These are phyloP conservation scores for Zeuzera pyrina DNA, from an alignment of 2,888 invertebrate species.

Conservation along the genomic window DNA sequence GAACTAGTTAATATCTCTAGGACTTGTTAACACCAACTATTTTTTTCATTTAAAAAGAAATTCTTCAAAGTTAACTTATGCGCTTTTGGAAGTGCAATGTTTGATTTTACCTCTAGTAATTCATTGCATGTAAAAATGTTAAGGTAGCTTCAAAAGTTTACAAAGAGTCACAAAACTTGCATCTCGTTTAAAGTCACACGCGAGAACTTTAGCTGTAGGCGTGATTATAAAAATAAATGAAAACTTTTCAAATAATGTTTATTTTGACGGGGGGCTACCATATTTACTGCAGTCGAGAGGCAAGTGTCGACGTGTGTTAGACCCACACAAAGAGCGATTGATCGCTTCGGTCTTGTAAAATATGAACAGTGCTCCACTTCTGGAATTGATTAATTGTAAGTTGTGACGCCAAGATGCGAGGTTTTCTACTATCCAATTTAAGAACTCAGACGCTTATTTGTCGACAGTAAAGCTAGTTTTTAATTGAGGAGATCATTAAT, in stretches of 20 bases:
- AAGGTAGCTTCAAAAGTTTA: no score
- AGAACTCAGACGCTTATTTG: constrained; percentile 41
- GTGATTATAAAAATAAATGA: constrained; percentile 63
- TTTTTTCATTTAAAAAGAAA: no score
- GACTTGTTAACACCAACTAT: no score
- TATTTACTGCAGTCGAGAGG: constrained; percentile 40
- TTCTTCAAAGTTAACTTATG: no score
- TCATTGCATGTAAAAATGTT: background rate
- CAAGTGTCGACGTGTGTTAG: constrained; percentile 48
- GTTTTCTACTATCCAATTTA: constrained; percentile 47
- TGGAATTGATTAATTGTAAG: constrained; percentile 66
- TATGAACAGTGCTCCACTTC: constrained; percentile 53
- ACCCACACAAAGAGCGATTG: constrained; percentile 69
- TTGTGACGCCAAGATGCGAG: constrained; percentile 37
- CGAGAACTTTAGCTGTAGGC: constrained; percentile 43
- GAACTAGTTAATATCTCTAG: constrained; percentile 34
- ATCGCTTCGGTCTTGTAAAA: constrained; percentile 50
- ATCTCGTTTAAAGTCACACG: constrained; percentile 39
- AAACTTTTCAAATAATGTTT: constrained; percentile 64
- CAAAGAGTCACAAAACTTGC: background rate
- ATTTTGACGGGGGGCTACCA: constrained; percentile 54
- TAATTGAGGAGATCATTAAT: constrained; percentile 46
- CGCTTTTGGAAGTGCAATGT: constrained; percentile 27
- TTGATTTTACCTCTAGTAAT: constrained; percentile 20
- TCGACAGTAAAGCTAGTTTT: constrained; percentile 40